Percentiles rank a stretch among this genome's conserved stretches.
These are phyloP conservation scores for Pachyrhynchus sulphureomaculatus DNA, from an alignment of 1,140 invertebrate genomes.

Conservation along the genomic window DNA sequence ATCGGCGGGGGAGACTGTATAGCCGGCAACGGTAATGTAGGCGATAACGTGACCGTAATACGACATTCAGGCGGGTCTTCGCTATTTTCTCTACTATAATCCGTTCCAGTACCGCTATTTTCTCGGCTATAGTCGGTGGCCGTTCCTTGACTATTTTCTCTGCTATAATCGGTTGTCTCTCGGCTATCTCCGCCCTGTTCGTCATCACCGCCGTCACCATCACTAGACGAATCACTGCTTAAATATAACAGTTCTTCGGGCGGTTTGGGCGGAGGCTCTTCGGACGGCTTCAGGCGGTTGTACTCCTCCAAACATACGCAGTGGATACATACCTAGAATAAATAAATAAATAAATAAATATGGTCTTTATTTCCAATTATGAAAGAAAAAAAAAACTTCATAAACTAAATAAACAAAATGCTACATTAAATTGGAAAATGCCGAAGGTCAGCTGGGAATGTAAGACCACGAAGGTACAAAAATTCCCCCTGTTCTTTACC, in stretches of 20 bases:
- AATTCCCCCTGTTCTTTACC: no score
- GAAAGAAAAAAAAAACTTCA: no score
- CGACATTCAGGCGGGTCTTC: constrained; percentile 49
- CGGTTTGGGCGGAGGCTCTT: constrained; percentile 53
- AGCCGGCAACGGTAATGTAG: constrained; percentile 52
- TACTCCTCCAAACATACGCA: constrained; percentile 66
- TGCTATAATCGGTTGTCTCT: constrained; percentile 26
- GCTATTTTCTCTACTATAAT: constrained; percentile 19
- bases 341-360: no score
- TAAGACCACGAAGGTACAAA: no score
- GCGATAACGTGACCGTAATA: constrained; percentile 71
- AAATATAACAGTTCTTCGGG: constrained; percentile 55
- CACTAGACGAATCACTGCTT: constrained; percentile 55
- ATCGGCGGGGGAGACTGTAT: constrained; percentile 53
- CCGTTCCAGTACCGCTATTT: constrained; percentile 10
- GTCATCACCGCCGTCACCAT: constrained; percentile 49
- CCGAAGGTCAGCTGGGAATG: no score
- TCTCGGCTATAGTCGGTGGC: constrained; percentile 12
- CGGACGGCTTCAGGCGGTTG: constrained; percentile 54
- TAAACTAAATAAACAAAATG: no score
- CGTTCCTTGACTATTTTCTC: background rate
- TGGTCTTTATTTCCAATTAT: no score
- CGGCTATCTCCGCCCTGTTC: constrained; percentile 48
- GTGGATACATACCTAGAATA: constrained; percentile 57
- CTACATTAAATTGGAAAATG: no score